Conservation (phyloP, 2,888 invertebrate genomes). For the Drosophila barbarae region DNA sequence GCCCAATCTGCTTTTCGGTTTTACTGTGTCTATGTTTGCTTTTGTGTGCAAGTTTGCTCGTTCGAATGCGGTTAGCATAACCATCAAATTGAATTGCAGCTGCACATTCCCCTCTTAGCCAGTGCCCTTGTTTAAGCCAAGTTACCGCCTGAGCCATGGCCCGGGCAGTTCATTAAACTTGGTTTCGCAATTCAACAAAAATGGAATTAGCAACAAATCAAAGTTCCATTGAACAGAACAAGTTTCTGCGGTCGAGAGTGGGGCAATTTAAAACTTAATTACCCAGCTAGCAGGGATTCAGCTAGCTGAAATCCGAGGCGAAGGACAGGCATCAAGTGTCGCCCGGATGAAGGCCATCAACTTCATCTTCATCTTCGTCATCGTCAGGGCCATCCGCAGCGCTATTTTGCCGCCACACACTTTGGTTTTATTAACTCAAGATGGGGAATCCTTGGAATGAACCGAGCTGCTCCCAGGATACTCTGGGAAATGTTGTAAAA, state of each 20-base stretch:
- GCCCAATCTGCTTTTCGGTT: conserved; percentile 57
- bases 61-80: conserved; percentile 25
- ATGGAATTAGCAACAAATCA: conserved; percentile 46
- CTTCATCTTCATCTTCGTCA: conserved; percentile 34
- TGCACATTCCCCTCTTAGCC: not conserved
- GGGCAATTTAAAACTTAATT: conserved; percentile 39
- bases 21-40: conserved; percentile 13
- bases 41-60: conserved; percentile 13
- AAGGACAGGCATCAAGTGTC: conserved; percentile 36
- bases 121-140: conserved; percentile 12
- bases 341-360: conserved; percentile 27
- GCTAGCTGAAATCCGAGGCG: conserved; percentile 17
- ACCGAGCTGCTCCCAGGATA: conserved; percentile 13
- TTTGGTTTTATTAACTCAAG: conserved; percentile 70
- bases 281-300: conserved; percentile 15
- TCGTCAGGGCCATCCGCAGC: conserved; percentile 28
- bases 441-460: conserved; percentile 14
- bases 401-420: conserved; percentile 58
- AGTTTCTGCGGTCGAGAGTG: conserved; percentile 18
- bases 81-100: conserved; percentile 21
- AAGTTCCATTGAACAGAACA: conserved; percentile 31
- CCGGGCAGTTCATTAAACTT: conserved; percentile 33
- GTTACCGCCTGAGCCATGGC: conserved; percentile 14
- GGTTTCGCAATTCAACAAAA: conserved; percentile 37
- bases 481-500: not conserved